These are phyloP conservation scores for Spea multiplicata DNA, from an alignment of 2,113 vertebrate species.

Conservation along the genomic window DNA sequence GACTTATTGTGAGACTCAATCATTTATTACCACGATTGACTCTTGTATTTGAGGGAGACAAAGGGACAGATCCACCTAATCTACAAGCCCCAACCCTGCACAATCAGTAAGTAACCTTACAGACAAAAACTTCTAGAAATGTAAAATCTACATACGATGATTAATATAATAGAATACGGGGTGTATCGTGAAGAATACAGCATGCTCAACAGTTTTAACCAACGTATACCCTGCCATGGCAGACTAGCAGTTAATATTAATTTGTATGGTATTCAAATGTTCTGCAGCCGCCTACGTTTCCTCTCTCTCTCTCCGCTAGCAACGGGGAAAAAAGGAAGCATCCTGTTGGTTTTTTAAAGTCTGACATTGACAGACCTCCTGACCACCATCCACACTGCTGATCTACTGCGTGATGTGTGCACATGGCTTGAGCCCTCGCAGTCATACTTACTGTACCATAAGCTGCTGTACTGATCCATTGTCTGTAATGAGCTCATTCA, in stretches of 20 bases:
- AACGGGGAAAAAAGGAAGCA: slow-evolving; percentile 37
- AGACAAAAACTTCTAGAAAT: too few relatives aligned
- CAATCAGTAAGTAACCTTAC: too few relatives aligned
- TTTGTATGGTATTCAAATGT: slow-evolving; percentile 46
- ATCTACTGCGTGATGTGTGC: background rate
- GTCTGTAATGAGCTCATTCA: slow-evolving; percentile 95
- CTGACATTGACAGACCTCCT: slow-evolving; percentile 5
- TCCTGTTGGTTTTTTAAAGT: slow-evolving; percentile 26
- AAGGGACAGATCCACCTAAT: too few relatives aligned
- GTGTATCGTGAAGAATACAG: too few relatives aligned
- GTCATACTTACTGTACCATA: slow-evolving; percentile 82
- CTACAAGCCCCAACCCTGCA: too few relatives aligned
- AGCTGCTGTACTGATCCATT: slow-evolving; percentile 89
- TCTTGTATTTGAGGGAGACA: too few relatives aligned
- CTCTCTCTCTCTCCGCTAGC: slow-evolving; percentile 30
- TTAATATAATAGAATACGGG: too few relatives aligned
- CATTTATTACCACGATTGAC: too few relatives aligned
- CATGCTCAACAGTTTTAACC: background rate
- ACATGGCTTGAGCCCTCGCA: background rate
- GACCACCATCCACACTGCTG: slow-evolving; percentile 12
- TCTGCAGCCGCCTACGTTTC: slow-evolving; percentile 42
- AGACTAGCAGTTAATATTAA: slow-evolving; percentile 30
- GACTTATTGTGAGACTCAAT: too few relatives aligned
- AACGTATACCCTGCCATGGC: background rate
- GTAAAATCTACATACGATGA: too few relatives aligned